Percentiles rank a stretch among this genome's conserved stretches.
Evolutionary conservation across 1,140 invertebrate species (phyloP).

Genomic region (Drosophila persimilis): DNA sequence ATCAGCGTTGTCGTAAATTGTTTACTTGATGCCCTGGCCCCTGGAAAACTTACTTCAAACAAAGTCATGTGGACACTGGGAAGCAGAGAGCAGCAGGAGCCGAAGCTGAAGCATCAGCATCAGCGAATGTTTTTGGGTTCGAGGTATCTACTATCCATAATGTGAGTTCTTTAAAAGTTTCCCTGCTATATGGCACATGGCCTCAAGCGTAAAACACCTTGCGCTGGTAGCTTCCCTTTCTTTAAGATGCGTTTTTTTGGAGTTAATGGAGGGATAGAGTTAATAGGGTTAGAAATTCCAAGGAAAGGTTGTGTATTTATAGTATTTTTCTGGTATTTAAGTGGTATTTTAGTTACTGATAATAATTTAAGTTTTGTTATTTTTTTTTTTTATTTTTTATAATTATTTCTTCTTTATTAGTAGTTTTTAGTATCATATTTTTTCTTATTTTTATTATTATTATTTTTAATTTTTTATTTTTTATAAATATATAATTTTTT

Average conservation of each 20-base stretch:
- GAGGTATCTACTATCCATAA: constrained; percentile 44
- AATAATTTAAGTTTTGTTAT: too few relatives aligned
- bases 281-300: too few relatives aligned
- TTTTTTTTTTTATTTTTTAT: too few relatives aligned
- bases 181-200: constrained; percentile 47
- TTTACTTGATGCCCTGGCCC: constrained; percentile 68
- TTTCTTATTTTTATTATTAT: too few relatives aligned
- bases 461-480: too few relatives aligned
- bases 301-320: too few relatives aligned
- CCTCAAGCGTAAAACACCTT: constrained; percentile 23
- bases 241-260: background rate
- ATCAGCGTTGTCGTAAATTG: constrained; percentile 79
- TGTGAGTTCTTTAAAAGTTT: constrained; percentile 77
- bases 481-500: too few relatives aligned
- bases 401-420: too few relatives aligned
- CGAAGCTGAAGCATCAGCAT: constrained; percentile 32
- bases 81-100: constrained; percentile 4
- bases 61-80: constrained; percentile 76
- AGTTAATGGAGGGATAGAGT: too few relatives aligned
- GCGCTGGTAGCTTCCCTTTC: background rate
- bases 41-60: constrained; percentile 74
- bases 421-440: too few relatives aligned
- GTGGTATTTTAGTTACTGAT: too few relatives aligned
- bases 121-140: constrained; percentile 49
- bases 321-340: too few relatives aligned